Evolutionary conservation across 2,888 invertebrate species (phyloP), one percentile per base, ranked within the genome.

Genomic region (Zelleria hepariella): DNA sequence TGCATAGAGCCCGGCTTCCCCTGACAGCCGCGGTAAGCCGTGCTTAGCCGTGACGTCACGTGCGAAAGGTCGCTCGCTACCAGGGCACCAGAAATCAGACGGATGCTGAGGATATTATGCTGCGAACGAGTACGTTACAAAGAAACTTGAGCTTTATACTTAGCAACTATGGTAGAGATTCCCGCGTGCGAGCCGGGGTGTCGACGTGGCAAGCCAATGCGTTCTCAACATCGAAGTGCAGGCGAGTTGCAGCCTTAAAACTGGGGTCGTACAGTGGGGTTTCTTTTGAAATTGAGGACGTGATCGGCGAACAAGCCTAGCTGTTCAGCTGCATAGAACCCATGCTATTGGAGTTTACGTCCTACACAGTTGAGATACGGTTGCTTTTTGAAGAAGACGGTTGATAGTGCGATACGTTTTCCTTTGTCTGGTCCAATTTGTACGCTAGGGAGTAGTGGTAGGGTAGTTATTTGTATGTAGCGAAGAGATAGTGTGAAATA

Each of bases 1-100:
- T 5, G 10, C 15, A 10, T 15, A 15, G 32, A 15, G 10, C 32
- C 1, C 10, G 32, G 15, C 32, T 10, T 42, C 6, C 53, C 49
- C 10, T 7, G 53, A 23, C 53, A 10, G 8, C n/a, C 21, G 24
- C 23, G 15, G 59, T 52, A 27, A 18, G 57, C 26, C 52, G 52
- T 55, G 59, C 25, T 56, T 60, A 57, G 25, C 10, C 27, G 70
- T 80, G 82, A 82, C 82, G 83, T 84, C 85, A 84, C 81, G 80
- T 80, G 81, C 71, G 71, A 80, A 81, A 79, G 82, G 80, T 78
- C 80, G 80, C 68, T 64, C 59, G 60, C 61, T 76, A 86, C 82
- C 68, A 85, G 79, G 83, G 63, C 25, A 65, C 5, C 74, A 83
- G 73, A 67, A 73, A 26, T 49, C 26, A 59, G 58, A 52, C 69